Conservation (phyloP, 2,888 invertebrate genomes). For the Diarsia rubi region DNA sequence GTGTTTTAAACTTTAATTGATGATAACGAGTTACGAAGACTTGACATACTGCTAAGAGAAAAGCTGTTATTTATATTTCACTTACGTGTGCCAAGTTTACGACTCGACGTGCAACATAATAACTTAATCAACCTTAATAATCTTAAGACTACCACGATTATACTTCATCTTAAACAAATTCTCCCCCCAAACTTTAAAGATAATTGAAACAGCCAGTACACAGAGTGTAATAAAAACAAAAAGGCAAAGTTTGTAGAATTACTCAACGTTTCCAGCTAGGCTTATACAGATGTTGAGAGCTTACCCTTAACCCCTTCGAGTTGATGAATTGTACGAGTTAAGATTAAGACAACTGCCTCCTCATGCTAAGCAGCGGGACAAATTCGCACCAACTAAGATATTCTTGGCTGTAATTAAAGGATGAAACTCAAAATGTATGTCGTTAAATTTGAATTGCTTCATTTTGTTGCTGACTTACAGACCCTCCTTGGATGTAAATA, state of each 20-base stretch:
- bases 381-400: constrained; percentile 69
- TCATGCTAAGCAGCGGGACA: constrained; percentile 71
- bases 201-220: constrained; percentile 59
- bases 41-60: neutral
- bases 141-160: constrained; percentile 26
- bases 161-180: constrained; percentile 47
- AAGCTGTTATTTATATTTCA: constrained; percentile 2
- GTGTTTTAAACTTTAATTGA: neutral
- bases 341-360: constrained; percentile 78
- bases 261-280: constrained; percentile 60
- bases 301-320: constrained; percentile 71
- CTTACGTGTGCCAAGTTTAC: constrained; percentile 15
- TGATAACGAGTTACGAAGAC: neutral
- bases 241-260: constrained; percentile 61
- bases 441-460: constrained; percentile 64
- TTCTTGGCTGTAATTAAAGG: constrained; percentile 72
- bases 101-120: constrained; percentile 8
- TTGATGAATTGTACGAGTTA: constrained; percentile 77
- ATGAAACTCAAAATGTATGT: constrained; percentile 69
- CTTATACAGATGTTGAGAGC: constrained; percentile 69
- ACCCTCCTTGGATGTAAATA: constrained; percentile 53
- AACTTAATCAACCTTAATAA: constrained; percentile 43
- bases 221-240: constrained; percentile 61
- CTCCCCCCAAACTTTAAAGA: constrained; percentile 48
- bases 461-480: constrained; percentile 63